These are phyloP conservation scores for Anoplius nigerrimus DNA, from an alignment of 2,888 invertebrate genomes.

Conservation along the genomic window DNA sequence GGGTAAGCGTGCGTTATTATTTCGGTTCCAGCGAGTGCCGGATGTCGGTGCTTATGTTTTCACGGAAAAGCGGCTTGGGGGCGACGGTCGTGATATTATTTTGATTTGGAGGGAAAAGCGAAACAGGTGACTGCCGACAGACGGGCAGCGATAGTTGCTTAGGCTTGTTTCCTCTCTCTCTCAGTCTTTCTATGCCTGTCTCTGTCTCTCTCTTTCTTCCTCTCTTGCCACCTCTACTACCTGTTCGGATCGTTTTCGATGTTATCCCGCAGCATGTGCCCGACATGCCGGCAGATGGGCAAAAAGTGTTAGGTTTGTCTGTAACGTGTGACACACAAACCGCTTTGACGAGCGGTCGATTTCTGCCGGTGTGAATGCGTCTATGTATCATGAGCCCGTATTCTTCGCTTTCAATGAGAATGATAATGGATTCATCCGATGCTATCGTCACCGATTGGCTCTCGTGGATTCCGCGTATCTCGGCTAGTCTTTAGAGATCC, in stretches of 20 bases:
- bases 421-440: too few relatives aligned
- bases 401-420: too few relatives aligned
- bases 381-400: too few relatives aligned
- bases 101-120: too few relatives aligned
- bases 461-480: too few relatives aligned
- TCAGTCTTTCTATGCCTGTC: not conserved
- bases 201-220: not conserved
- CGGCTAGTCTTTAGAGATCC: too few relatives aligned
- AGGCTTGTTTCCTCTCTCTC: slow-evolving; percentile 20
- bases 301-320: slow-evolving; percentile 34
- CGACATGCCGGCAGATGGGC: slow-evolving; percentile 64
- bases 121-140: slow-evolving; percentile 42
- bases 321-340: too few relatives aligned
- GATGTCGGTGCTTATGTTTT: not conserved
- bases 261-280: slow-evolving; percentile 66
- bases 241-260: slow-evolving; percentile 60
- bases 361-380: too few relatives aligned
- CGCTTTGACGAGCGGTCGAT: not conserved
- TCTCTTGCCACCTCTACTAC: slow-evolving; percentile 17
- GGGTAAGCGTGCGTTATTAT: too few relatives aligned
- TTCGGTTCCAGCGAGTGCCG: not conserved
- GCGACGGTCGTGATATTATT: too few relatives aligned
- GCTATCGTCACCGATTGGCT: too few relatives aligned
- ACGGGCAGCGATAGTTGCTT: slow-evolving; percentile 56
- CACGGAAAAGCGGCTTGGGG: too few relatives aligned